Evolutionary conservation across 1,140 invertebrate species (phyloP), one percentile per base, ranked within the genome.

Genomic region (Choristoneura fumiferana): DNA sequence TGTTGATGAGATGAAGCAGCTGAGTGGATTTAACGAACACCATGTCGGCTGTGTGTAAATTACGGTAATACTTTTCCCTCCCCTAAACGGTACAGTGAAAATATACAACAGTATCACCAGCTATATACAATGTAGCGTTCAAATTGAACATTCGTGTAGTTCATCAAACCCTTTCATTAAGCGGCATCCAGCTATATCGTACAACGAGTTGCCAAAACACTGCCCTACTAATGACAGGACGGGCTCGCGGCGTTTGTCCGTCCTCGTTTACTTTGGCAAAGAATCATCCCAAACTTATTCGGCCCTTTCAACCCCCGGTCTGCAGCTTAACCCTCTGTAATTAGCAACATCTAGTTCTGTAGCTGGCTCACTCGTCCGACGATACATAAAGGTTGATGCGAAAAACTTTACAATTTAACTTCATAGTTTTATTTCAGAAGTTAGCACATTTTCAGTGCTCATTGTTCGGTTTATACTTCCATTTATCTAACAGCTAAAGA

Each of bases 261-360:
- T 62, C 62, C 69, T 72, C 57, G 60, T 33, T 71, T 63, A 62
- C 62, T 69, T 56, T 54, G 57, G 55, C 57, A 73, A 78, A 76
- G 78, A 80, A 83, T 76, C 59, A 63, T 72, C 74, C 65, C 63
- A 68, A 81, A 81, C 70, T 76, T 81, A 72, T 76, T 71, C 70
- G 63, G 71, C 69, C 74, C 74, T 77, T 78, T 75, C 61, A 67
- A 57, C 59, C 61, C 57, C 67, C 60, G 61, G 29, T 14, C 60
- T 69, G 70, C 62, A 61, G 69, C 62, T 67, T 66, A 40, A 65
- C 72, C 73, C 71, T 69, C 70, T 77, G 70, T 71, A 84, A 84
- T 84, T 82, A 84, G 69, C 61, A 53, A 63, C 69, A 69, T 69
- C 49, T 57, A 52, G 64, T 49, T 49, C 12, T 49, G 40, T 45